These are phyloP conservation scores for Sussaba pulchella DNA, from an alignment of 2,888 invertebrate genomes.

Conservation along the genomic window DNA sequence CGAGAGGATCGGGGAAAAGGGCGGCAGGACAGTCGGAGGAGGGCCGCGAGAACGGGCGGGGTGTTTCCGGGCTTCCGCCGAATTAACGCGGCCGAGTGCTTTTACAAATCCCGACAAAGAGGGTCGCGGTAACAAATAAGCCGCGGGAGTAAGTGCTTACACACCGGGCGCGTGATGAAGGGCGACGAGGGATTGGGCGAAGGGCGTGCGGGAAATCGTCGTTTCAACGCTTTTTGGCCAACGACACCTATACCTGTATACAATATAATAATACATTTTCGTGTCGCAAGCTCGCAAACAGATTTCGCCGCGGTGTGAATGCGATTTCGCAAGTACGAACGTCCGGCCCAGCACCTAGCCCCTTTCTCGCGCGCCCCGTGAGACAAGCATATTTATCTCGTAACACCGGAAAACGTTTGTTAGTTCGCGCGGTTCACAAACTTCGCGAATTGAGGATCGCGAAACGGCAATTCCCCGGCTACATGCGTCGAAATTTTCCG, in stretches of 20 bases:
- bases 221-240: slow-evolving; percentile 2
- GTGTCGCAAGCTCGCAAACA: slow-evolving; percentile 9
- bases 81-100: slow-evolving; percentile 79
- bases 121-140: slow-evolving; percentile 79
- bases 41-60: slow-evolving; percentile 48
- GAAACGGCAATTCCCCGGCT: background rate
- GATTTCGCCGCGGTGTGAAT: background rate
- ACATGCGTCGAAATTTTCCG: slow-evolving; percentile 1
- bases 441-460: background rate
- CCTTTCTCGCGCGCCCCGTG: background rate
- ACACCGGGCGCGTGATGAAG: slow-evolving; percentile 70
- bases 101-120: slow-evolving; percentile 80
- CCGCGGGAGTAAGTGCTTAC: slow-evolving; percentile 79
- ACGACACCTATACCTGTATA: background rate
- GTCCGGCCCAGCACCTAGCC: too few species aligned
- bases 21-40: slow-evolving; percentile 11
- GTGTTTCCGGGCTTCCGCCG: slow-evolving; percentile 70
- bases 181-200: slow-evolving; percentile 52
- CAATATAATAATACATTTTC: background rate
- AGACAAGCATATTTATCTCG: too few species aligned
- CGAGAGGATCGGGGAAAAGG: background rate
- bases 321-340: background rate
- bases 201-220: background rate
- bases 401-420: background rate
- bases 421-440: background rate